Conservation (phyloP, 2,888 invertebrate genomes). For the Hipparchia sbordonii region DNA sequence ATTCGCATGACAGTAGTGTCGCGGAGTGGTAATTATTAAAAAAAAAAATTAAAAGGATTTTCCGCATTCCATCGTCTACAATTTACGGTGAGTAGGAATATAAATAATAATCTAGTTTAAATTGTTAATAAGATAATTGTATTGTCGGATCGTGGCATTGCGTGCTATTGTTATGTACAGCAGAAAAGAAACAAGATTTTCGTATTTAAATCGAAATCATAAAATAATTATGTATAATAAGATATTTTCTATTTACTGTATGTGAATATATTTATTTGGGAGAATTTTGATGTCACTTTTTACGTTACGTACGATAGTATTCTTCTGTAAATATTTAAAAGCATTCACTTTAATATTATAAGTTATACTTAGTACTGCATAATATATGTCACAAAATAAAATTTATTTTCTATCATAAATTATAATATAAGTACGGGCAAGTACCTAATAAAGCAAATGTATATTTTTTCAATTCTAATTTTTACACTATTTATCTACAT, state of each 20-base stretch:
- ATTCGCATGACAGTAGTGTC: conserved; percentile 52
- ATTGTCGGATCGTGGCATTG: conserved; percentile 10
- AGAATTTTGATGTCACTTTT: neutral
- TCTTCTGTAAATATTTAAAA: too few relatives aligned
- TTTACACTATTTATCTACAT: too few relatives aligned
- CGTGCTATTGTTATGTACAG: conserved; percentile 17
- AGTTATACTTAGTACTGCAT: too few relatives aligned
- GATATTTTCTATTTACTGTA: neutral
- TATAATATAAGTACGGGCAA: too few relatives aligned
- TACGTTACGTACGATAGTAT: neutral
- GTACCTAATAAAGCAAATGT: too few relatives aligned
- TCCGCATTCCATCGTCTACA: conserved; percentile 54
- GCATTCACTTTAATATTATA: too few relatives aligned
- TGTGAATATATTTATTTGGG: neutral
- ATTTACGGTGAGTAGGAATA: conserved; percentile 62
- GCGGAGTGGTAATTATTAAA: conserved; percentile 58
- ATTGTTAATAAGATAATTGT: conserved; percentile 18
- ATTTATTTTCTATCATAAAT: too few relatives aligned
- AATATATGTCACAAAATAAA: too few relatives aligned
- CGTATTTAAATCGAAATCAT: neutral
- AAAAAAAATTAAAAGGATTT: conserved; percentile 56
- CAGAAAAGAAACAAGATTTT: neutral
- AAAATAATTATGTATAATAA: neutral
- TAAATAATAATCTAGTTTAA: conserved; percentile 13
- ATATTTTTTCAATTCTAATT: too few relatives aligned